Percentiles rank a stretch among this genome's conserved stretches.
Conservation (phyloP, 2,113 vertebrate genomes). For the Onychostruthus taczanowskii region DNA sequence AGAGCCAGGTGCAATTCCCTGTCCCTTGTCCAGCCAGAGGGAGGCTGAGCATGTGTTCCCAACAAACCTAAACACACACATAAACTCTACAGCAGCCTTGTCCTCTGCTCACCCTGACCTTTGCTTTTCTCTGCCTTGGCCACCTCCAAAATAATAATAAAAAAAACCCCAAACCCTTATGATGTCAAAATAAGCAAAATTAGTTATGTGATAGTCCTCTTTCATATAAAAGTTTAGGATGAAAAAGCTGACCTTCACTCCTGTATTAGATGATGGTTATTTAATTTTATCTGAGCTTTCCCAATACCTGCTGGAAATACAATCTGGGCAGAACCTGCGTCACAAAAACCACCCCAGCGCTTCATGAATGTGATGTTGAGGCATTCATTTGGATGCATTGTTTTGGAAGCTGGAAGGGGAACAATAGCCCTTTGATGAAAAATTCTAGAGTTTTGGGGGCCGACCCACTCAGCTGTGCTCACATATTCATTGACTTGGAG, state of each 20-base stretch:
- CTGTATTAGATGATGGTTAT: not conserved
- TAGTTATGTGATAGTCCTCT: too few relatives aligned
- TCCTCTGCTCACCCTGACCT: not conserved
- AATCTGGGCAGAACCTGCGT: not conserved
- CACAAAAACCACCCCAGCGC: not conserved
- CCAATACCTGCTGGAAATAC: not conserved
- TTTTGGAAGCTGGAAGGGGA: not conserved
- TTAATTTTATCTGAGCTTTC: not conserved
- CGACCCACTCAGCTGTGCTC: not conserved
- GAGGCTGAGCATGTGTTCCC: not conserved
- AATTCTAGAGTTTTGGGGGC: not conserved
- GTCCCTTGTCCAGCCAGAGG: not conserved
- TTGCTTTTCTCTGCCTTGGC: not conserved
- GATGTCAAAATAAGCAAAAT: not conserved
- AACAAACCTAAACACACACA: not conserved
- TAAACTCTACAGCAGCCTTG: not conserved
- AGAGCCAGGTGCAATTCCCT: not conserved
- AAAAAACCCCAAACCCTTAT: rapidly evolving
- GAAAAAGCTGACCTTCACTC: not conserved
- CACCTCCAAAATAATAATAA: not conserved
- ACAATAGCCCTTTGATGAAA: not conserved
- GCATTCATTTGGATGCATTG: not conserved
- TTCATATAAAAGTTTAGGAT: not conserved
- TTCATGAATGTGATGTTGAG: not conserved
- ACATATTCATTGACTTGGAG: not conserved